Conservation (phyloP, 2,888 invertebrate species). For the Nowickia ferox region DNA sequence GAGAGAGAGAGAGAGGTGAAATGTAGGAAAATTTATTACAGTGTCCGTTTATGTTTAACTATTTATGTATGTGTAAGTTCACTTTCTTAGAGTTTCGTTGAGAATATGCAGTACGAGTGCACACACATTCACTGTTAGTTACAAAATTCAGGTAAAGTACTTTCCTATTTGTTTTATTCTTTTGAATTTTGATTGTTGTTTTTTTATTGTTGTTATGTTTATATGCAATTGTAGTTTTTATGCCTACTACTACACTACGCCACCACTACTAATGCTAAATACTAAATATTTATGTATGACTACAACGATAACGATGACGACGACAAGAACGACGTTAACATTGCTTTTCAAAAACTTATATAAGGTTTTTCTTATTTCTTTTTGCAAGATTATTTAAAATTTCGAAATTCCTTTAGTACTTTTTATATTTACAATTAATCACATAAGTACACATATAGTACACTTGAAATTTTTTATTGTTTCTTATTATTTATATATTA, state of each 20-base stretch:
- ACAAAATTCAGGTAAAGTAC: slow-evolving; percentile 35
- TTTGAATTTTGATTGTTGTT: slow-evolving; percentile 3
- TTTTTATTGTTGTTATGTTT: slow-evolving; percentile 38
- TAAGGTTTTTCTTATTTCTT: slow-evolving; percentile 57
- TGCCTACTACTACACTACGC: slow-evolving; percentile 33
- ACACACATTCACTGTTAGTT: slow-evolving; percentile 17
- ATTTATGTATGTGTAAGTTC: not conserved
- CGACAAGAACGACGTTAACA: slow-evolving; percentile 44
- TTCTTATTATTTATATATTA: slow-evolving; percentile 34
- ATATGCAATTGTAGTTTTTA: slow-evolving; percentile 21
- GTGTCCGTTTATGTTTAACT: not conserved
- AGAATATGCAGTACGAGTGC: slow-evolving; percentile 9
- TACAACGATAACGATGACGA: slow-evolving; percentile 46
- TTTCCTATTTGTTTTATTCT: slow-evolving; percentile 35
- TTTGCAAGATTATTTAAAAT: slow-evolving; percentile 10
- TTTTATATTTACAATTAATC: not conserved
- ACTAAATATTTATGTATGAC: slow-evolving; percentile 45
- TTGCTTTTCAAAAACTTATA: slow-evolving; percentile 67
- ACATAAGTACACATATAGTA: not conserved
- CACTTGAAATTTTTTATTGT: slow-evolving; percentile 18
- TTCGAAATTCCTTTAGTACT: not conserved
- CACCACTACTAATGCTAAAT: slow-evolving; percentile 53
- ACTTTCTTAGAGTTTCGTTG: slow-evolving; percentile 5
- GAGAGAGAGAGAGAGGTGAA: not conserved
- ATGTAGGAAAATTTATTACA: slow-evolving; percentile 1